Conservation (phyloP, 2,888 invertebrate genomes). For the Thecocarcelia acutangulata region DNA sequence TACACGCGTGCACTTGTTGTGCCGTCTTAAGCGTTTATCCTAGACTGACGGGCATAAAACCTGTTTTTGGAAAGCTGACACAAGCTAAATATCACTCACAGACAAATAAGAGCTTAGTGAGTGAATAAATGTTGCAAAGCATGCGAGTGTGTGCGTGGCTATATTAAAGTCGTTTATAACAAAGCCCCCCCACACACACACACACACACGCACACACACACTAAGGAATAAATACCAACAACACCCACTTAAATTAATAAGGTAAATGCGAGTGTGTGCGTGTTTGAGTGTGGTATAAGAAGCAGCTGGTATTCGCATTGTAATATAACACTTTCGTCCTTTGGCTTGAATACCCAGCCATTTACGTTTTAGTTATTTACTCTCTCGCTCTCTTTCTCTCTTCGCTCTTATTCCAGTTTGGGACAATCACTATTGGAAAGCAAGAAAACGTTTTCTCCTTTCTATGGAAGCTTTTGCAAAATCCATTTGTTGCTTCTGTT, state of each 20-base stretch:
- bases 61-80: constrained; percentile 78
- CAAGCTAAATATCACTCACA: constrained; percentile 62
- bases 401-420: constrained; percentile 46
- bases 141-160: constrained; percentile 44
- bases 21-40: constrained; percentile 81
- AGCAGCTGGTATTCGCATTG: constrained; percentile 62
- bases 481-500: constrained; percentile 68
- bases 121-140: constrained; percentile 37
- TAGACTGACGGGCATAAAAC: constrained; percentile 79
- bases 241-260: constrained; percentile 60
- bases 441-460: constrained; percentile 23
- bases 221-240: constrained; percentile 15
- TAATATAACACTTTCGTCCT: constrained; percentile 52
- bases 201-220: constrained; percentile 14
- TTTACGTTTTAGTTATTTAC: neutral
- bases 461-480: constrained; percentile 25
- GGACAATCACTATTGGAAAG: constrained; percentile 27
- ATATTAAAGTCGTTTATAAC: constrained; percentile 45
- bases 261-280: constrained; percentile 1
- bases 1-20: constrained; percentile 81
- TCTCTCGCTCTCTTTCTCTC: constrained; percentile 15
- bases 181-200: no score
- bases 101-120: constrained; percentile 53
- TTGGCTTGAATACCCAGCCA: constrained; percentile 21
- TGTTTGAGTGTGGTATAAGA: constrained; percentile 15